Percentiles rank a stretch among this genome's conserved stretches.
Conservation (phyloP, 1,140 invertebrate species). For the Euura saliciscinereae region DNA sequence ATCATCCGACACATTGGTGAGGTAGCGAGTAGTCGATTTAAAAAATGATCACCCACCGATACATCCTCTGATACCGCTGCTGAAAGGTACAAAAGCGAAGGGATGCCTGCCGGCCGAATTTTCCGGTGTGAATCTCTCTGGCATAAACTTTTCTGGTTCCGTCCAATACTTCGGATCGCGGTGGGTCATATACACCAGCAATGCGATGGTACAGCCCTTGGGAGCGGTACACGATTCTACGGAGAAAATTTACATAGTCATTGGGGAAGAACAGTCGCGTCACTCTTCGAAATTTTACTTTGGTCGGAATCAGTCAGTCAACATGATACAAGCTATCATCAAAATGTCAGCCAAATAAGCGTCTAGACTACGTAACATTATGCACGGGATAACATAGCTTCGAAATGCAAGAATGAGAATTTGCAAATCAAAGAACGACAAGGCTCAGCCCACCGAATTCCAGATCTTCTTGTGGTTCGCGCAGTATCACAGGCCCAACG, state of each 20-base stretch:
- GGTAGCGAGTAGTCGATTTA: no score
- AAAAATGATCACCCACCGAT: conserved; percentile 51
- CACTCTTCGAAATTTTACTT: no score
- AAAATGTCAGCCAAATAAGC: no score
- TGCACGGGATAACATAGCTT: no score
- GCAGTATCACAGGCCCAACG: conserved; percentile 65
- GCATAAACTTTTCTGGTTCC: conserved; percentile 72
- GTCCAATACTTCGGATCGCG: conserved; percentile 64
- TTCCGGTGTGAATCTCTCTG: conserved; percentile 68
- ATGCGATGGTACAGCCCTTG: conserved; percentile 25
- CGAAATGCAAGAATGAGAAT: no score
- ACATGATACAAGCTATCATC: no score
- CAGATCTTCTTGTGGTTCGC: conserved; percentile 56
- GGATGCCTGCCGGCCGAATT: conserved; percentile 46
- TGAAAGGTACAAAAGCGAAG: conserved; percentile 63
- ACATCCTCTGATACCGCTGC: conserved; percentile 64
- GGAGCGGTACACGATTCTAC: conserved; percentile 29
- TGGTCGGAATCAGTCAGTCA: no score
- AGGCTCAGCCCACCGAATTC: conserved; percentile 29
- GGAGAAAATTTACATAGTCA: background rate
- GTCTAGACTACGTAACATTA: no score
- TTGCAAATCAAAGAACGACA: no score
- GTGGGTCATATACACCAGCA: conserved; percentile 51
- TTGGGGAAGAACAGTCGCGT: background rate
- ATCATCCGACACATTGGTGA: no score